Evolutionary conservation across 2,113 vertebrate species (phyloP), one percentile per base, ranked within the genome.

Genomic region (Oplegnathus fasciatus): DNA sequence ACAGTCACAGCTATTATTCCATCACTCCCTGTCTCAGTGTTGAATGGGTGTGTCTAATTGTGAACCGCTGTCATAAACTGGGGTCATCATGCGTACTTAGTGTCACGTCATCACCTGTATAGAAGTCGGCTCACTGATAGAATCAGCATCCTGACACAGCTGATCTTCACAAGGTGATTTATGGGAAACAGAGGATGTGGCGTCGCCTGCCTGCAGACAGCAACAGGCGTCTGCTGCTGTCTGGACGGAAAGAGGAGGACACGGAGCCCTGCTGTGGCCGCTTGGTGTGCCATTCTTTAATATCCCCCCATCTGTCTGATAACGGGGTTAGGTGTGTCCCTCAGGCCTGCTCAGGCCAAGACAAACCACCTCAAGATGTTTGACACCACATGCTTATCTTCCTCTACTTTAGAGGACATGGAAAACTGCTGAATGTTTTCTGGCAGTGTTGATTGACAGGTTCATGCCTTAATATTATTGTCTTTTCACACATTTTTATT

Each of bases 131-230:
- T 18, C 18, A 0, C 80, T 73, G 91, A 92, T 90, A 91, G 37
- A 46, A 93, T 91, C 90, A 34, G 80, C 4, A 24, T 28, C 79
- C 82, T 69, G 90, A 75, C 90, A 85, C 68, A 15, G 52, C 78
- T 48, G 75, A 69, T 79, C 32, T 50, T 52, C 6, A 4, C 61
- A 13, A 3, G 1, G 8, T 90, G 90, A 92, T 93, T 92, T 84
- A 92, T 89, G 88, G 78, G 46, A 30, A 55, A 14, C 37, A 77
- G 34, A 90, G 81, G 89, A 90, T 86, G 89, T 87, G 80, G 57
- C n/a, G 44, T 82, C 30, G 40, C 74, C 73, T 34, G 75, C 61
- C 67, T 64, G 64, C 74, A 84, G 90, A 90, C 82, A 83, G 70
- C 74, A 73, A 69, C 82, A 84, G 86, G 86, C 81, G 73, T 86